Evolutionary conservation across 2,888 invertebrate species (phyloP).

Genomic region (Eristalis intricaria): DNA sequence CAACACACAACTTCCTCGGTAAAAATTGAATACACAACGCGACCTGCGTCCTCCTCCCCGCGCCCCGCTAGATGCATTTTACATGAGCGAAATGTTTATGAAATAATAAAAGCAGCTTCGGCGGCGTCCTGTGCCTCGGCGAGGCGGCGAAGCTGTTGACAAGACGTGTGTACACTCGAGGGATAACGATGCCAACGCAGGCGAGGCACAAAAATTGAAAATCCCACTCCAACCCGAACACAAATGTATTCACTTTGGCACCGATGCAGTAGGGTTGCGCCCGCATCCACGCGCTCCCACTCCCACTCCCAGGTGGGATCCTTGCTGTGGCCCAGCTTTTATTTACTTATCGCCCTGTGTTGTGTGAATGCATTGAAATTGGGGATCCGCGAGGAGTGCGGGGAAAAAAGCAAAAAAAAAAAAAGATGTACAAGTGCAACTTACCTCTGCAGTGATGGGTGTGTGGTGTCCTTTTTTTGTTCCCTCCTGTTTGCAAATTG

Average conservation of each 20-base stretch:
- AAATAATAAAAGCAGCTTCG: constrained; percentile 16
- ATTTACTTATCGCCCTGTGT: constrained; percentile 17
- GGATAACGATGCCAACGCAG: background rate
- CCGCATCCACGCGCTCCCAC: background rate
- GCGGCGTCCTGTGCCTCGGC: background rate
- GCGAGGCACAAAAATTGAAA: constrained; percentile 1
- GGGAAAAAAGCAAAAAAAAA: background rate
- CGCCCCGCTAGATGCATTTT: constrained; percentile 23
- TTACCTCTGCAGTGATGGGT: constrained; percentile 7
- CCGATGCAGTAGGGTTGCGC: background rate
- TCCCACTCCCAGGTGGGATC: background rate
- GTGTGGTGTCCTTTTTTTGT: constrained; percentile 7
- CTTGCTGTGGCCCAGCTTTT: constrained; percentile 10
- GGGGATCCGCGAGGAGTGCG: background rate
- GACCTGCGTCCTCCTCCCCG: constrained; percentile 8
- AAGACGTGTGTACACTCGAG: background rate
- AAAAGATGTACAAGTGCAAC: background rate
- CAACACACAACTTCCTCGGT: background rate
- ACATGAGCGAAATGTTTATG: constrained; percentile 33
- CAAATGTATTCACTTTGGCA: constrained; percentile 8
- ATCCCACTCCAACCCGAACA: background rate
- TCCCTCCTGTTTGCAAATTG: constrained; percentile 15
- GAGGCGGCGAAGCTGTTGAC: background rate
- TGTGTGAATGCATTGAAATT: constrained; percentile 17
- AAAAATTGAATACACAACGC: constrained; percentile 23